These are phyloP conservation scores for Clavelina lepadiformis DNA, from an alignment of 23 tunicate genomes.

Conservation along the genomic window DNA sequence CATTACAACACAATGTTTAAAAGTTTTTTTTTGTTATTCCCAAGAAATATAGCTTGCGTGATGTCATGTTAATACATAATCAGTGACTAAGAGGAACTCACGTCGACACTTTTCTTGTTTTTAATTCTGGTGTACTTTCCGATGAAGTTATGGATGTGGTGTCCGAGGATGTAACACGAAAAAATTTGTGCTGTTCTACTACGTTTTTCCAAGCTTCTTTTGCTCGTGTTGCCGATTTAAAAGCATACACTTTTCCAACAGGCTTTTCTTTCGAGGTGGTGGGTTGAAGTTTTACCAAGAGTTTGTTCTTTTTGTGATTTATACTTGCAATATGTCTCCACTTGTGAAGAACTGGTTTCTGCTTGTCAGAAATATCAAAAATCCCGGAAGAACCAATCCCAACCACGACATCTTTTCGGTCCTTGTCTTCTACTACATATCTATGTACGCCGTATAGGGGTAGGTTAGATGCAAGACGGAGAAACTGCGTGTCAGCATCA, in stretches of 20 bases:
- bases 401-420: conserved; percentile 14
- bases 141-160: too few relatives aligned
- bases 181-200: conserved; percentile 85
- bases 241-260: conserved; percentile 13
- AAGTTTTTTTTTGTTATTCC: too few relatives aligned
- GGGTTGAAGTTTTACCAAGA: conserved; percentile 46
- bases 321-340: conserved; percentile 62
- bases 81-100: too few relatives aligned
- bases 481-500: conserved; percentile 77
- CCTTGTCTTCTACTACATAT: conserved; percentile 34
- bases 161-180: conserved; percentile 47
- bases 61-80: too few relatives aligned
- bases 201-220: conserved; percentile 60
- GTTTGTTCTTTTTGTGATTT: conserved; percentile 49
- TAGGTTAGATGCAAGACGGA: conserved; percentile 39
- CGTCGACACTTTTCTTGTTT: too few relatives aligned
- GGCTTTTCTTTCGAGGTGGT: conserved; percentile 26
- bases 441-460: conserved; percentile 71
- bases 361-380: conserved; percentile 27
- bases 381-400: conserved; percentile 58
- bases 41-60: too few relatives aligned
- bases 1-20: too few relatives aligned
- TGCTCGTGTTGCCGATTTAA: conserved; percentile 31
- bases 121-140: too few relatives aligned
- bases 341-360: conserved; percentile 19